Percentiles rank a stretch among this genome's conserved stretches.
These are phyloP conservation scores for Psophia crepitans DNA, from an alignment of 2,113 vertebrate species.

Conservation along the genomic window DNA sequence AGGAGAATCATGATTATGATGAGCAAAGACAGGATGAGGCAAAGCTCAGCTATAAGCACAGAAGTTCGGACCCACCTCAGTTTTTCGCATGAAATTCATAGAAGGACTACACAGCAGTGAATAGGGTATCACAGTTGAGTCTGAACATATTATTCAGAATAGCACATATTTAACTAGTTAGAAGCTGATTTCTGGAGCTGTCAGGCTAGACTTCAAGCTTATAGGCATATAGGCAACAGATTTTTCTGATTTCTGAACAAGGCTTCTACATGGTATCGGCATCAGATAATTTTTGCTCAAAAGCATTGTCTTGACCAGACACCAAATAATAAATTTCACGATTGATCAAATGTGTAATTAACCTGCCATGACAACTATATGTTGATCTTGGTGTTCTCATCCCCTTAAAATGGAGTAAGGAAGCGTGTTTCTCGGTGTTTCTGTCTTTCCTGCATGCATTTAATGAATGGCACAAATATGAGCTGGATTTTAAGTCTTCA, in stretches of 20 bases:
- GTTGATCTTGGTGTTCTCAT: not conserved
- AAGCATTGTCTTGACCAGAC: not conserved
- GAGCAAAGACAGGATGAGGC: not conserved
- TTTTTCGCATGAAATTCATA: not conserved
- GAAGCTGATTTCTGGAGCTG: not conserved
- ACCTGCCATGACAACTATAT: not conserved
- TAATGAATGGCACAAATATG: not conserved
- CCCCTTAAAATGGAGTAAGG: not conserved
- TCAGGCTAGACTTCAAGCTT: not conserved
- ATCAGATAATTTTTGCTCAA: not conserved
- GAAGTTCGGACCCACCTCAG: not conserved
- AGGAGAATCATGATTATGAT: not conserved
- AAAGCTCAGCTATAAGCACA: not conserved
- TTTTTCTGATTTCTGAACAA: not conserved
- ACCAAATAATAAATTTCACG: not conserved
- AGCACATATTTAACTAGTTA: not conserved
- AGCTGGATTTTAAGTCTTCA: not conserved
- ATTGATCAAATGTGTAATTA: not conserved
- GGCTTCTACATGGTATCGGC: not conserved
- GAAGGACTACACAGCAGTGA: not conserved
- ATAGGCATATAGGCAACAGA: not conserved
- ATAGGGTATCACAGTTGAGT: not conserved
- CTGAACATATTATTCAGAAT: not conserved
- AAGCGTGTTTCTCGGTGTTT: not conserved
- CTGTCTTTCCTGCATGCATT: not conserved